Percentiles rank a stretch among this genome's conserved stretches.
Evolutionary conservation across 2,797 vertebrate species (phyloP).

Genomic region (Chrysocyon brachyurus): DNA sequence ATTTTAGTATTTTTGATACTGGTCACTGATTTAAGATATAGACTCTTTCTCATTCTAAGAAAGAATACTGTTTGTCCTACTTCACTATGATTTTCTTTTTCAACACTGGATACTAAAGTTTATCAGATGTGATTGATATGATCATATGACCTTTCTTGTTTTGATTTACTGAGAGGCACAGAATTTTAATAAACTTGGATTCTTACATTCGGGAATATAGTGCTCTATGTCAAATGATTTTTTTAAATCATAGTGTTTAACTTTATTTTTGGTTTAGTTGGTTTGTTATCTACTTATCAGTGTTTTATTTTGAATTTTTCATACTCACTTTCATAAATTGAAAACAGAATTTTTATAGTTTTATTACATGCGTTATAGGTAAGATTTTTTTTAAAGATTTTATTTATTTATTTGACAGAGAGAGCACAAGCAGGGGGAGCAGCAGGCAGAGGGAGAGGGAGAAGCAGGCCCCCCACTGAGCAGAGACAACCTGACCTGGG

Average conservation of each 20-base stretch:
- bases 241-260: neutral
- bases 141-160: neutral
- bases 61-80: neutral
- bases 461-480: too few species aligned
- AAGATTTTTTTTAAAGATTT: neutral
- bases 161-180: neutral
- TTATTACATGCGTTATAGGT: neutral
- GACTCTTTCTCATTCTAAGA: slow-evolving; percentile 39
- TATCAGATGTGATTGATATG: neutral
- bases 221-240: neutral
- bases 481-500: too few species aligned
- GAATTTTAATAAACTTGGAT: neutral
- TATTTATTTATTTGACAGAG: too few species aligned
- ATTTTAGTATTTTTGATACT: slow-evolving; percentile 47
- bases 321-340: neutral
- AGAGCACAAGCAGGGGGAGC: too few species aligned
- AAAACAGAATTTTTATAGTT: neutral
- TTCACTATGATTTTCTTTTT: slow-evolving; percentile 37
- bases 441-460: too few species aligned
- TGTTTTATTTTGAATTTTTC: slow-evolving; percentile 48
- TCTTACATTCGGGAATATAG: neutral
- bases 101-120: slow-evolving; percentile 8
- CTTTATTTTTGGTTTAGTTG: neutral
- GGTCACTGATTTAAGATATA: slow-evolving; percentile 8
- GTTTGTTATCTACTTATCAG: neutral